Evolutionary conservation across 2,888 invertebrate species (phyloP), one percentile per base, ranked within the genome.

Genomic region (Drosophila differens): DNA sequence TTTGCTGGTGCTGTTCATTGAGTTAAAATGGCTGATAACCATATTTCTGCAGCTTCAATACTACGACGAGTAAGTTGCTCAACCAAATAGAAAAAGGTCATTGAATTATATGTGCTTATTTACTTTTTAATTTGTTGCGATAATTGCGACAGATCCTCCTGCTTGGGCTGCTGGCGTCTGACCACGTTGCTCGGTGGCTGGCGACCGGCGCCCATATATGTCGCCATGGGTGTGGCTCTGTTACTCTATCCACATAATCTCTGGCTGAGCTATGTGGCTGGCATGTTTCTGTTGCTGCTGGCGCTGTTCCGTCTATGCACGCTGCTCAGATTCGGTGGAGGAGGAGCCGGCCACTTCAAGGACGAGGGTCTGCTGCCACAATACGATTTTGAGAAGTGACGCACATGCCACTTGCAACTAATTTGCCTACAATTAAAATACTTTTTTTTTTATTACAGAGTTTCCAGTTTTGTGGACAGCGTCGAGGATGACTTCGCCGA

Each of bases 21-120:
- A 96, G 93, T 94, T 95, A 66, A 95, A 95, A 72, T 96, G 96
- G 95, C 95, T 95, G 68, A 94, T 95, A 85, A 95, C 95, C 51
- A 93, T 95, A 67, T 95, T 95, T 91, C 93, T 95, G 69, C 95
- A 95, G 83, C 93, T 95, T 35, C 87, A 92, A 67, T 92, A 90
- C 79, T 91, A 89, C 66, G 92, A 88, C 66, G 92, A 89, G 93
- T 93, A 85, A 91, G 87, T 88, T 49, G 70, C 28, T 59, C 75
- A 59, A 32, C 52, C 57, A 35, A 9, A 47, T 25, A 25, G 41
- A 49, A 64, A 53, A 35, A 30, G 51, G 32, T 32, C 71, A 63
- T 74, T 53, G 44, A 69, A 73, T 70, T 57, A 28, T 57, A 53
- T 58, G 28, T 61, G 53, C 75, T 66, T 73, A 63, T 72, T 65